Evolutionary conservation across 64 coral and sea anemone genomes (phyloP), one percentile per base, ranked within the genome.

Genomic region (Montipora foliosa): DNA sequence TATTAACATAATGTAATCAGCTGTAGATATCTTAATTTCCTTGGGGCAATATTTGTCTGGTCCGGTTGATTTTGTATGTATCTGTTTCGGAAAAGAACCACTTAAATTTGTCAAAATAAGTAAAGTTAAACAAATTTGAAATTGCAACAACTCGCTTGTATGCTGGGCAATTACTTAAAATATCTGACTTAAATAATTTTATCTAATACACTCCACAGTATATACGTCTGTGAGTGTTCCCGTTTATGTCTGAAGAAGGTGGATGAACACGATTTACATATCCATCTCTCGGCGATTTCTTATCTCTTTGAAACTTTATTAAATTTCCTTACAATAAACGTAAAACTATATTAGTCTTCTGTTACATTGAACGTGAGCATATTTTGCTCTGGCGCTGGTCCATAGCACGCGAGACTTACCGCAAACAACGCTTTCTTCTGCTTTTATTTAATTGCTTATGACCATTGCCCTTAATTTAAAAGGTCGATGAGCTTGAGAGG

Each of bases 1-100:
- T 6, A 82, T 82, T 82, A 82, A 37, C 79, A 82, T 82, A 61
- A 12, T 25, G 20, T 82, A 62, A 13, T 50, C 48, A 67, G 24
- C 45, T 76, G 73, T 46, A 83, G 37, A 57, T 37, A n/a, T 71
- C 21, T 3, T 22, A 2, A 13, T 50, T 51, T 44, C 62, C 82
- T 45, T 0, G 82, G 66, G 82, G 64, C 81, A 48, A 49, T 48
- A 0, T 9, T 8, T 5, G 3, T 47, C 44, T 44, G 37, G 19
- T 47, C 37, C 37, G 46, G 62, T 71, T 71, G n/a, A 69, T 44
- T 21, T 45, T 50, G 49, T 19, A 19, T 86, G n/a, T 5, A 72
- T 86, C 82, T 86, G 82, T 86, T 86, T 86, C 3, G 46, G 19
- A 71, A 19, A 86, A 37, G 37, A 71, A 47, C 14, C 7, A 14